A percentile compares a stretch with the other conserved stretches of the same genome.
These are phyloP conservation scores for Centropristis striata DNA, from an alignment of 2,113 vertebrate genomes.

Conservation along the genomic window DNA sequence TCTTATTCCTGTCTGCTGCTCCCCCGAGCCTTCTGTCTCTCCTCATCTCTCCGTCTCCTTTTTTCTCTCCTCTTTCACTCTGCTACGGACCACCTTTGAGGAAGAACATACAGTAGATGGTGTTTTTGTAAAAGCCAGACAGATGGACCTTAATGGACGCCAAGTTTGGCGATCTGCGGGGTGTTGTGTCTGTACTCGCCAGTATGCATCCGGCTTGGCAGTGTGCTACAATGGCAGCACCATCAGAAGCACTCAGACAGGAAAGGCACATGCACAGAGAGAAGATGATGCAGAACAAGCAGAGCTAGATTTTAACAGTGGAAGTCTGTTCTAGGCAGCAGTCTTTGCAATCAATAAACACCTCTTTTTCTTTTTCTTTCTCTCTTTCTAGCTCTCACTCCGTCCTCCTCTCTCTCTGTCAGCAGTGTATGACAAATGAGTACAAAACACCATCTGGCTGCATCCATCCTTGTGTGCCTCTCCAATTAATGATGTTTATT, in stretches of 20 bases:
- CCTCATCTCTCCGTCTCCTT: neutral
- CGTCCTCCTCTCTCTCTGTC: slow-evolving; percentile 61
- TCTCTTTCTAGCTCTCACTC: slow-evolving; percentile 47
- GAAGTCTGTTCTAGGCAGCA: slow-evolving; percentile 60
- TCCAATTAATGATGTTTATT: slow-evolving; percentile 84
- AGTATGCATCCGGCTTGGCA: slow-evolving; percentile 75
- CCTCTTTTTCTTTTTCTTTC: slow-evolving; percentile 57
- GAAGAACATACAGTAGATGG: slow-evolving; percentile 58
- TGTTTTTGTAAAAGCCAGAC: slow-evolving; percentile 74
- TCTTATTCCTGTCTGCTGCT: slow-evolving; percentile 25
- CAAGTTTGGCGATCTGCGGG: slow-evolving; percentile 78
- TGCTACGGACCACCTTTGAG: slow-evolving; percentile 41
- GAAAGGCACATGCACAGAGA: slow-evolving; percentile 42
- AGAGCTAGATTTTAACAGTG: slow-evolving; percentile 56
- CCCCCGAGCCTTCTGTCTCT: slow-evolving; percentile 18
- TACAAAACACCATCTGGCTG: slow-evolving; percentile 86
- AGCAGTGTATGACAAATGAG: slow-evolving; percentile 85
- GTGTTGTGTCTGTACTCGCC: slow-evolving; percentile 75
- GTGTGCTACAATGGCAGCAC: slow-evolving; percentile 46
- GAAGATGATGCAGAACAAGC: slow-evolving; percentile 46
- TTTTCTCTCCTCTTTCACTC: neutral
- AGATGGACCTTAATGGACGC: slow-evolving; percentile 82
- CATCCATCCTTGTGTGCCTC: slow-evolving; percentile 77
- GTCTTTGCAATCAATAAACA: slow-evolving; percentile 76
- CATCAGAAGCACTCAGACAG: slow-evolving; percentile 58